Evolutionary conservation across 2,113 vertebrate genomes (phyloP).

Genomic region (Delphinapterus leucas): DNA sequence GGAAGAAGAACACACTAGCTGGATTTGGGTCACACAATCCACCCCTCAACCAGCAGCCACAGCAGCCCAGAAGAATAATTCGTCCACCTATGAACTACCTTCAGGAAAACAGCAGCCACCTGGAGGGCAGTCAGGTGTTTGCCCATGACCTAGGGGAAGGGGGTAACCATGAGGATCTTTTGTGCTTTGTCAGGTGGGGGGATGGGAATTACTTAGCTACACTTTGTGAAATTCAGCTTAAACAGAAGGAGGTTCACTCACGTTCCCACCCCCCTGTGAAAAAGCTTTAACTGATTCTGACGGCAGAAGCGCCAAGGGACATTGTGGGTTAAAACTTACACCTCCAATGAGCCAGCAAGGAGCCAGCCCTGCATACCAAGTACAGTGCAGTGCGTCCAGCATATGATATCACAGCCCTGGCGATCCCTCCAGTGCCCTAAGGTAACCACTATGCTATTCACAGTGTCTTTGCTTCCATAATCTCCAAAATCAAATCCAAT

Average conservation of each 20-base stretch:
- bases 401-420: background rate
- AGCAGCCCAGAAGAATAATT: background rate
- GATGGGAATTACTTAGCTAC: background rate
- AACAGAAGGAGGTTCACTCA: background rate
- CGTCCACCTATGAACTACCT: background rate
- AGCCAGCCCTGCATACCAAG: background rate
- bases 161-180: background rate
- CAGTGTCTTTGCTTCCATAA: background rate
- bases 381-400: background rate
- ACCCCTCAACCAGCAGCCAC: background rate
- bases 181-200: background rate
- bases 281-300: background rate
- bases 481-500: background rate
- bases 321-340: background rate
- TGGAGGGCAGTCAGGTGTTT: background rate
- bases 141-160: background rate
- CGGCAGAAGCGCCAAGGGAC: background rate
- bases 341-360: background rate
- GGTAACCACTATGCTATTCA: background rate
- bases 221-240: background rate
- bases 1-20: background rate
- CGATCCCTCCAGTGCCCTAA: rapidly evolving
- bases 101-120: background rate
- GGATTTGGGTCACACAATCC: background rate
- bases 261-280: background rate